These are phyloP conservation scores for Climacteris rufus DNA, from an alignment of 2,113 vertebrate genomes.

Conservation along the genomic window DNA sequence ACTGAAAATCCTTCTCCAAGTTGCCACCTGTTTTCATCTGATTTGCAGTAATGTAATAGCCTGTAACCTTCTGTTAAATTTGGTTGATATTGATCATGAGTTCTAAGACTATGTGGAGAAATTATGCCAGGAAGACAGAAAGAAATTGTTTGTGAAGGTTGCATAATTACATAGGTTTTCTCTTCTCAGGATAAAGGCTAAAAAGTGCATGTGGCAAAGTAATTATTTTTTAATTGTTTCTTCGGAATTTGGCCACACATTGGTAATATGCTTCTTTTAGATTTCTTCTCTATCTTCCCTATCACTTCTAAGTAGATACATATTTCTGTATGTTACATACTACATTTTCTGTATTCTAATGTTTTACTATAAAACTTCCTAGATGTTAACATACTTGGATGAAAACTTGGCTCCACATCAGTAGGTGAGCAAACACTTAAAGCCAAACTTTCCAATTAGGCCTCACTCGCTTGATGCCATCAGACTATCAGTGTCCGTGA, in stretches of 20 bases:
- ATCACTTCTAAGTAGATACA: neutral
- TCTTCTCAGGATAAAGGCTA: neutral
- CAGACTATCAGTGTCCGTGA: neutral
- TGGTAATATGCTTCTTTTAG: neutral
- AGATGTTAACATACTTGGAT: neutral
- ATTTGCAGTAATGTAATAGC: neutral
- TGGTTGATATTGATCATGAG: neutral
- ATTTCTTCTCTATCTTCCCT: neutral
- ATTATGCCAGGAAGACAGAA: neutral
- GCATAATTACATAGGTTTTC: neutral
- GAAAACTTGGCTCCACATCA: neutral
- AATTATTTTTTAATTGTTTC: neutral
- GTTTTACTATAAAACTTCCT: neutral
- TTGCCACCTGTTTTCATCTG: neutral
- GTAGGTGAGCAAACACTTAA: neutral
- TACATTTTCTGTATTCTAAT: neutral
- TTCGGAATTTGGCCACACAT: neutral
- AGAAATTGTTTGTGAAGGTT: neutral
- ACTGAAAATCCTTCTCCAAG: neutral
- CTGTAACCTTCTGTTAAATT: neutral
- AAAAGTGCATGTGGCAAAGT: neutral
- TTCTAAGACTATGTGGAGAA: neutral
- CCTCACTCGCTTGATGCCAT: neutral
- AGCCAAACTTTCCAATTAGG: neutral
- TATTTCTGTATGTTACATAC: neutral